Evolutionary conservation across 2,888 invertebrate species (phyloP), one percentile per base, ranked within the genome.

Genomic region (Andricus quercusramuli): DNA sequence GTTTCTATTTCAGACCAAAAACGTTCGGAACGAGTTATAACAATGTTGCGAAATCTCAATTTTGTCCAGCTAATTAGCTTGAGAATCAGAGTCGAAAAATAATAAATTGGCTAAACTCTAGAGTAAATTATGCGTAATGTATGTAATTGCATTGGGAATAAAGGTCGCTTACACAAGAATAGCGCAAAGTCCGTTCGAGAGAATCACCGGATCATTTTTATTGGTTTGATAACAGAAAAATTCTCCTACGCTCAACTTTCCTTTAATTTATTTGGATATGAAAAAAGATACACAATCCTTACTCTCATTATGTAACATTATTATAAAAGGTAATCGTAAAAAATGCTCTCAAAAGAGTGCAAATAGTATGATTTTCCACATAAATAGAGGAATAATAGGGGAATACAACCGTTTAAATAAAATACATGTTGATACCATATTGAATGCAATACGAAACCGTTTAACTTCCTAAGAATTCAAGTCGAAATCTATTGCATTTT

Each of bases 131-230:
- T 25, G 17, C 22, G 44, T 22, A 68, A 41, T 22, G 44, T 15
- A 68, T 15, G 44, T 15, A 68, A 44, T 68, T 68, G 68, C 41
- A 64, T 62, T 65, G 62, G 68, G 82, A 82, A 83, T 85, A 84
- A 83, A 83, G 80, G 78, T 84, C 82, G 80, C 79, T 87, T 84
- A 78, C 80, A 84, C 85, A 86, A 82, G 41, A 82, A 83, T 70
- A 25, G 83, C 74, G 25, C 86, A 88, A 88, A 87, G 88, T 88
- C 84, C 87, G 79, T 64, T 32, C 29, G 17, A 56, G 66, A 64
- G 44, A 81, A 65, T 79, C 56, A 77, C 64, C 77, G 77, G 13
- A 62, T 62, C 62, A 78, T 77, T 80, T 78, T 41, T 41, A 59
- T 41, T 51, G 22, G 9, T 29, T 41, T 79, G 83, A 86, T 83